Percentiles rank a stretch among this genome's conserved stretches.
phyloP scores from a whole-genome alignment of 2,113 vertebrate species.

The Aythya baeri region DNA sequence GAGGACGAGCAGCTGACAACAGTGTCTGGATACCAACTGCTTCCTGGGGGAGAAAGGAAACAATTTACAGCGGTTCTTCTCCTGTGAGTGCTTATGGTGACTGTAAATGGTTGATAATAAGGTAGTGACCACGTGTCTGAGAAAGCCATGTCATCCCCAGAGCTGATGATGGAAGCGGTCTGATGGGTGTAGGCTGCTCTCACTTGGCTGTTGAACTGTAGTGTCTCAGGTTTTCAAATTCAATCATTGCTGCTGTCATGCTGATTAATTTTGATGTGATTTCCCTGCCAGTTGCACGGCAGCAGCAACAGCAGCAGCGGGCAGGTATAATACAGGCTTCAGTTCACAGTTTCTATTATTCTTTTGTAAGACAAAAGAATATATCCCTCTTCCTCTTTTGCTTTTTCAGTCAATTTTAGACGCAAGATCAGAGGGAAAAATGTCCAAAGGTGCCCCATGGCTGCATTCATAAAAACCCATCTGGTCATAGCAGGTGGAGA shows the following conservation, averaged over 20 bases:
- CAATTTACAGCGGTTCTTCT: background rate
- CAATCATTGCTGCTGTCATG: conserved; percentile 23
- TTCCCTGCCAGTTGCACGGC: background rate
- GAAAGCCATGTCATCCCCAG: fast-evolving
- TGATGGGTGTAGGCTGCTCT: conserved; percentile 40
- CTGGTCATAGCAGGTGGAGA: background rate
- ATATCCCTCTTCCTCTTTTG: background rate
- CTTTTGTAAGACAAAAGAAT: background rate
- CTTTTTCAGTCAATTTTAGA: background rate
- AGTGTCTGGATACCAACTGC: background rate
- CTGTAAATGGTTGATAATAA: background rate
- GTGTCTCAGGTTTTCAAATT: conserved; percentile 37
- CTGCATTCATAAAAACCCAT: background rate
- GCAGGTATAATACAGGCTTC: background rate
- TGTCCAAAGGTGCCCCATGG: background rate
- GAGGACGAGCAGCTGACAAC: background rate
- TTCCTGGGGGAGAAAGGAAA: background rate
- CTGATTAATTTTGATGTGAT: conserved; percentile 18
- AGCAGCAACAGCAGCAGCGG: background rate
- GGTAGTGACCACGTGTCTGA: background rate
- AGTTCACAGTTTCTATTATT: background rate
- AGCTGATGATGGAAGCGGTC: background rate
- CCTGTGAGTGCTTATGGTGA: fast-evolving
- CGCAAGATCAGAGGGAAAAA: background rate
- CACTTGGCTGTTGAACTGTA: conserved; percentile 26